A percentile compares a stretch with the other conserved stretches of the same genome.
These are phyloP conservation scores for Xiphophorus birchmanni DNA, from an alignment of 2,797 vertebrate species.

Conservation along the genomic window DNA sequence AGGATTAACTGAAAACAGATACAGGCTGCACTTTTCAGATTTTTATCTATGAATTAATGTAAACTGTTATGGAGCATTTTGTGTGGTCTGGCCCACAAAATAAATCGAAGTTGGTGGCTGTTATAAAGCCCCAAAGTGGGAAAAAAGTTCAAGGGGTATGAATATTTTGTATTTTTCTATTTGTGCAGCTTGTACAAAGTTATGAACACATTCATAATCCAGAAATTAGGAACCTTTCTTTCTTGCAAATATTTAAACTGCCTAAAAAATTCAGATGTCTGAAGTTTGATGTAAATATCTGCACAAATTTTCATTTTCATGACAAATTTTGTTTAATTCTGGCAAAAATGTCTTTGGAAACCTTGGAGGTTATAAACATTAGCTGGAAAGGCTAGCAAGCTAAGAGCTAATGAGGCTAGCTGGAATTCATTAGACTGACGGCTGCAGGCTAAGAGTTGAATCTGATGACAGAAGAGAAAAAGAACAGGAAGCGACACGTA, in stretches of 20 bases:
- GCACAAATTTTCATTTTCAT: background rate
- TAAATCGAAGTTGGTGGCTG: background rate
- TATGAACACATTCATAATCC: background rate
- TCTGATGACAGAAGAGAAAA: background rate
- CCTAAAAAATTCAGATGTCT: background rate
- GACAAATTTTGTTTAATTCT: background rate
- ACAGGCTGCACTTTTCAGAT: background rate
- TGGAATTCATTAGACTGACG: background rate
- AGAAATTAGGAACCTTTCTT: background rate
- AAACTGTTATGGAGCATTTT: background rate
- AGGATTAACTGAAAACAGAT: background rate
- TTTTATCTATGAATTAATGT: background rate
- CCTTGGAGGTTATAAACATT: background rate
- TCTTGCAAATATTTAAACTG: background rate
- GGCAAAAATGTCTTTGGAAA: background rate
- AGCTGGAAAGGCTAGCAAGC: background rate
- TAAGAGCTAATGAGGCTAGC: background rate
- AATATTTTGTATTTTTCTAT: background rate
- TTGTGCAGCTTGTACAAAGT: background rate
- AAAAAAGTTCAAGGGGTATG: background rate
- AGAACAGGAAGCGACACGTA: background rate
- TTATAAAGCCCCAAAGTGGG: background rate
- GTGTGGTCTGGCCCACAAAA: background rate
- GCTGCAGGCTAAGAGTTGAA: background rate
- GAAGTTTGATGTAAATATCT: background rate